A percentile compares a stretch with the other conserved stretches of the same genome.
These are phyloP conservation scores for Austrolebias charrua DNA, from an alignment of 2,797 vertebrate genomes.

Conservation along the genomic window DNA sequence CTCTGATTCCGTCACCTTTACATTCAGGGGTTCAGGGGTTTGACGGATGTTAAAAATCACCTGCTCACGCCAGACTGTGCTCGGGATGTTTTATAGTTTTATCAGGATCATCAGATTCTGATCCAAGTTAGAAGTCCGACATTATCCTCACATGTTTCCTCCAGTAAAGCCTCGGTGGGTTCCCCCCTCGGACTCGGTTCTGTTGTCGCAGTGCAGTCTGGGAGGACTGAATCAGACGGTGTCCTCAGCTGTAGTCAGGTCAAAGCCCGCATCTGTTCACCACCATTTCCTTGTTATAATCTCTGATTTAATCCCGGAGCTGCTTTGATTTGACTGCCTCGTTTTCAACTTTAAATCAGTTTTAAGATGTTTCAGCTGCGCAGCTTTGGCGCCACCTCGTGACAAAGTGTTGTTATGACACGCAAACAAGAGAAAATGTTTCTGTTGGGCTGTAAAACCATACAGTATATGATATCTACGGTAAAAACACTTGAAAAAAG, in stretches of 20 bases:
- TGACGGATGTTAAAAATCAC: neutral
- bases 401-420: neutral
- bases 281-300: neutral
- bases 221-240: neutral
- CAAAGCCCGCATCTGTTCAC: neutral
- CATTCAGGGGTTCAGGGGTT: neutral
- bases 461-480: too few relatives aligned
- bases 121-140: constrained; percentile 13
- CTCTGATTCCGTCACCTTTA: neutral
- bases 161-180: constrained; percentile 5
- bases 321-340: neutral
- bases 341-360: constrained; percentile 21
- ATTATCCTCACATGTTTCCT: constrained; percentile 14
- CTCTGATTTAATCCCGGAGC: too few relatives aligned
- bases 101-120: constrained; percentile 3
- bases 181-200: neutral
- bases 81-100: neutral
- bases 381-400: constrained; percentile 43
- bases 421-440: constrained; percentile 3
- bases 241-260: constrained; percentile 9
- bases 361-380: neutral
- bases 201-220: constrained; percentile 25
- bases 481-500: constrained; percentile 12
- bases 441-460: too few relatives aligned
- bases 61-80: neutral